These are phyloP conservation scores for Trichonephila clavata DNA, from an alignment of 1,140 invertebrate genomes.

Conservation along the genomic window DNA sequence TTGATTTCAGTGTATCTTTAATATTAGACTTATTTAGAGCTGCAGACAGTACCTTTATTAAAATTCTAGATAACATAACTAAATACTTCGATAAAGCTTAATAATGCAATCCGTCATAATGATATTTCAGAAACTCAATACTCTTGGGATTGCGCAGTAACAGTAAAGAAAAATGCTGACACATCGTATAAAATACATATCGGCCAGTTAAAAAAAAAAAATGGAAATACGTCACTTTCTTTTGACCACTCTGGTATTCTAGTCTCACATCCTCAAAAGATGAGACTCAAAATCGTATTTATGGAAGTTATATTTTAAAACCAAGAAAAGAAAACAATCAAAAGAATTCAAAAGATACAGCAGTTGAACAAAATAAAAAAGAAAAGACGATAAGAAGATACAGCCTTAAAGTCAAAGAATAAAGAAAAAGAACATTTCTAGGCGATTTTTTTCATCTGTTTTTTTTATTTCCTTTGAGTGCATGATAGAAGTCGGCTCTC, in stretches of 20 bases:
- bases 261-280: background rate
- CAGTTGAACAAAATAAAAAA: background rate
- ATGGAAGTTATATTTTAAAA: constrained; percentile 14
- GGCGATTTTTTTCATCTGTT: background rate
- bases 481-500: background rate
- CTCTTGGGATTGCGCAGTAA: too few species aligned
- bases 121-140: too few species aligned
- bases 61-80: too few species aligned
- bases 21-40: too few species aligned
- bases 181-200: too few species aligned
- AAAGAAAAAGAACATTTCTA: background rate
- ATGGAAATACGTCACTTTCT: background rate
- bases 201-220: background rate
- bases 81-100: too few species aligned
- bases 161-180: too few species aligned
- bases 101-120: too few species aligned
- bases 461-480: background rate
- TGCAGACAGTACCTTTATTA: too few species aligned
- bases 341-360: background rate
- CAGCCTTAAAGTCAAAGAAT: background rate
- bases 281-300: background rate
- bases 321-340: constrained; percentile 2
- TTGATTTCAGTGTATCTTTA: too few species aligned
- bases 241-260: background rate
- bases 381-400: background rate